A percentile compares a stretch with the other conserved stretches of the same genome.
phyloP scores from a whole-genome alignment of 2,113 vertebrate species.

The Oreochromis spilurus region DNA sequence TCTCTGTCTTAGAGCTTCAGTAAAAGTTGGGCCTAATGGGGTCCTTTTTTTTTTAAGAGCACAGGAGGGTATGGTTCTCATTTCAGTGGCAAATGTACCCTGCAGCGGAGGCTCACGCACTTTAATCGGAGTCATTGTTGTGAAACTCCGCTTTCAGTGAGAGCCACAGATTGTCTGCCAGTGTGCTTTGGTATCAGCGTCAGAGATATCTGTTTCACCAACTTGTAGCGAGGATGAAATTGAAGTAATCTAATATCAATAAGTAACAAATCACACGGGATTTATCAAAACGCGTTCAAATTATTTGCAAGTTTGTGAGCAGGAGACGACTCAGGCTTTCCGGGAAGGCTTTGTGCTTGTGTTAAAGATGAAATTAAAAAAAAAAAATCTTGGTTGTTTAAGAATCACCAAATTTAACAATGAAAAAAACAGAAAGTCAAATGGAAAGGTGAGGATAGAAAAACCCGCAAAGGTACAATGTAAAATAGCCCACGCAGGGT shows the following conservation, averaged over 20 bases:
- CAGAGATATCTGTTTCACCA: background rate
- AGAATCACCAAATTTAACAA: background rate
- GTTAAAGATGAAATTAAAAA: background rate
- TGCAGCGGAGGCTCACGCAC: background rate
- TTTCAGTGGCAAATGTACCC: slow-evolving; percentile 36
- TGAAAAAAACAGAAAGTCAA: background rate
- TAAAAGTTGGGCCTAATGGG: slow-evolving; percentile 42
- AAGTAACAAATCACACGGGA: background rate
- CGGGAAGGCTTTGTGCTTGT: background rate
- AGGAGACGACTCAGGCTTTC: background rate
- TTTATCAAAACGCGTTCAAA: background rate
- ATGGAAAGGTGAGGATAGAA: background rate
- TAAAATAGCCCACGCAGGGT: background rate
- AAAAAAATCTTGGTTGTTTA: background rate
- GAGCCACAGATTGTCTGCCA: background rate
- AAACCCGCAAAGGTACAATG: background rate
- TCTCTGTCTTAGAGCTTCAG: slow-evolving; percentile 27
- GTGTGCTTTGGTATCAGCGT: background rate
- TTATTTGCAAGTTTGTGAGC: background rate
- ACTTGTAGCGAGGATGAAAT: background rate
- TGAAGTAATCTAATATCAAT: background rate
- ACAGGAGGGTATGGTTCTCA: slow-evolving; percentile 47
- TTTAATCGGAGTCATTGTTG: slow-evolving; percentile 3
- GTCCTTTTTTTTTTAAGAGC: background rate
- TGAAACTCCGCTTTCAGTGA: slow-evolving; percentile 3